Percentiles rank a stretch among this genome's conserved stretches.
These are phyloP conservation scores for Hecatera dysodea DNA, from an alignment of 2,888 invertebrate genomes.

Conservation along the genomic window DNA sequence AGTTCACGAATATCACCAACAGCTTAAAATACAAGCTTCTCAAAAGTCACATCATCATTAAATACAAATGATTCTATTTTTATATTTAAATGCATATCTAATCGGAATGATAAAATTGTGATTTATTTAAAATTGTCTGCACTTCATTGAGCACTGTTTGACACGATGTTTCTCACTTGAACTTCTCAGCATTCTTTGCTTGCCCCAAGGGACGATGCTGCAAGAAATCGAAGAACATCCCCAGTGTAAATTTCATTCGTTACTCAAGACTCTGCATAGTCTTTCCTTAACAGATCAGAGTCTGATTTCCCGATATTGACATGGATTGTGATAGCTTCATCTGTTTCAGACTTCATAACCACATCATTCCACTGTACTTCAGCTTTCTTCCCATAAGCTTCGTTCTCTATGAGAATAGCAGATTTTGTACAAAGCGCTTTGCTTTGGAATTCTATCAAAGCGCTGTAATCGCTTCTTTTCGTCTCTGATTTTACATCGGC, in stretches of 20 bases:
- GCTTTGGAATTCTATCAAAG: slow-evolving; percentile 87
- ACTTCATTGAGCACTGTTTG: slow-evolving; percentile 45
- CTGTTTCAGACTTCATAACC: slow-evolving; percentile 85
- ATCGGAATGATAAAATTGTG: slow-evolving; percentile 73
- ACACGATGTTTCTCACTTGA: slow-evolving; percentile 50
- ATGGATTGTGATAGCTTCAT: slow-evolving; percentile 88
- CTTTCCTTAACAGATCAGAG: slow-evolving; percentile 74
- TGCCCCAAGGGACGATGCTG: slow-evolving; percentile 36
- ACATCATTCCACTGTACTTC: slow-evolving; percentile 88
- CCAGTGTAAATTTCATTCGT: slow-evolving; percentile 29
- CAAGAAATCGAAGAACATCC: slow-evolving; percentile 56
- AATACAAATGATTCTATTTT: slow-evolving; percentile 55
- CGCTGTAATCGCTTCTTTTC: slow-evolving; percentile 87
- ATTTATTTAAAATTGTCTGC: slow-evolving; percentile 48
- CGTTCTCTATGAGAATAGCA: slow-evolving; percentile 86
- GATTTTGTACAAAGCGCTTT: slow-evolving; percentile 86
- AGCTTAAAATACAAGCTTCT: slow-evolving; percentile 53
- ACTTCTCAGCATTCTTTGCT: slow-evolving; percentile 51
- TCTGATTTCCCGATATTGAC: slow-evolving; percentile 86
- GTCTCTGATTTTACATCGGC: slow-evolving; percentile 83
- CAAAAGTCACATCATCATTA: slow-evolving; percentile 32
- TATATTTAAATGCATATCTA: slow-evolving; percentile 73
- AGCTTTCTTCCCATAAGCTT: slow-evolving; percentile 87
- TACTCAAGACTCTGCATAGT: slow-evolving; percentile 75
- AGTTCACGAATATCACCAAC: slow-evolving; percentile 58